Conservation (phyloP, 2,888 invertebrate genomes). For the Lamproptera curius region DNA sequence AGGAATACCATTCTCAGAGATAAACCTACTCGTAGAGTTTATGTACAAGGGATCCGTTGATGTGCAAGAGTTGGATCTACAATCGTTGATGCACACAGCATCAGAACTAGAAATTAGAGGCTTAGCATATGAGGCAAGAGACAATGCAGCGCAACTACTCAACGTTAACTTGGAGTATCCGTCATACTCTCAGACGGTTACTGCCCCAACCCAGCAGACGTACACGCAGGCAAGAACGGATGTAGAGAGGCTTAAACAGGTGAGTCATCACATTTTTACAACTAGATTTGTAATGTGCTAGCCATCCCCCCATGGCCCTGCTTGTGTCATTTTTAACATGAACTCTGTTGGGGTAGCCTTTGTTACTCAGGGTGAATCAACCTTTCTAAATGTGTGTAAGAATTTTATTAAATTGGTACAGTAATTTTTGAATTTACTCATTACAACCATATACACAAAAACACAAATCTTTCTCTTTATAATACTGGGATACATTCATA, state of each 20-base stretch:
- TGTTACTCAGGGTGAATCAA: no score
- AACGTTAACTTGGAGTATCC: slow-evolving; percentile 76
- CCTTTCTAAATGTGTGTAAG: no score
- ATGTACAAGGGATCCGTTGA: slow-evolving; percentile 86
- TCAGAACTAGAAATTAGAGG: slow-evolving; percentile 83
- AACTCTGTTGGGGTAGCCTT: no score
- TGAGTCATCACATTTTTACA: slow-evolving; percentile 40
- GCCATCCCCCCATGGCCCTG: no score
- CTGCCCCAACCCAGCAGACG: slow-evolving; percentile 38
- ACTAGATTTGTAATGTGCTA: no score
- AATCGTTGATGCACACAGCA: slow-evolving; percentile 81
- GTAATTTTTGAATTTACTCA: no score
- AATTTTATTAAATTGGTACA: no score
- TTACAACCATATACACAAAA: no score
- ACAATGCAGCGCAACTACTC: slow-evolving; percentile 74
- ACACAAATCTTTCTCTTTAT: no score
- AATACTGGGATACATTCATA: no score
- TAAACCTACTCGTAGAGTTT: slow-evolving; percentile 82
- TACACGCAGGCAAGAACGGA: slow-evolving; percentile 61
- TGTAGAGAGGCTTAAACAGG: slow-evolving; percentile 71
- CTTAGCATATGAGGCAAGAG: slow-evolving; percentile 78
- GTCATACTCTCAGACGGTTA: slow-evolving; percentile 53
- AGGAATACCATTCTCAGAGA: slow-evolving; percentile 81
- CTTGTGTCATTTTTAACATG: no score
- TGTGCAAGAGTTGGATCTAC: slow-evolving; percentile 80